Percentiles rank a stretch among this genome's conserved stretches.
phyloP scores from a whole-genome alignment of 2,113 vertebrate genomes.

The Takifugu flavidus region DNA sequence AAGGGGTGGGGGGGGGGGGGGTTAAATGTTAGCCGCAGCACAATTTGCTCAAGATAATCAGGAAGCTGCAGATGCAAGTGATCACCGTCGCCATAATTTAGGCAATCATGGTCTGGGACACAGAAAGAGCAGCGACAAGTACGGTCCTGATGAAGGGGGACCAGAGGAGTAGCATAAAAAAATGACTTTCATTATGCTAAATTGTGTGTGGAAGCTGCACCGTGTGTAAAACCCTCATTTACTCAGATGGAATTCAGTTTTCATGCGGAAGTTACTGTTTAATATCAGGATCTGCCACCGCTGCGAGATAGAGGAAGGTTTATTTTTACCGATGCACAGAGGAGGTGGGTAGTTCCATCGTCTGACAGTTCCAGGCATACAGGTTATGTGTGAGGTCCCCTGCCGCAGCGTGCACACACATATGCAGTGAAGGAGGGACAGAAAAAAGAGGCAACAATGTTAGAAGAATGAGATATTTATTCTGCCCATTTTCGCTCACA shows the following conservation, averaged over 20 bases:
- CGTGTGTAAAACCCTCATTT: too few species aligned
- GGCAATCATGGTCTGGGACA: constrained; percentile 43
- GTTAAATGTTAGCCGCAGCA: constrained; percentile 45
- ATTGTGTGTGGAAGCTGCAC: too few species aligned
- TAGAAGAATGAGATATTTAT: constrained; percentile 30
- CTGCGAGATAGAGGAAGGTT: background rate
- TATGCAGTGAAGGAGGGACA: constrained; percentile 3
- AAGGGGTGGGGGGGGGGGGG: constrained; percentile 14
- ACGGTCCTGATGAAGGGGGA: too few species aligned
- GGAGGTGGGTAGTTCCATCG: constrained; percentile 98
- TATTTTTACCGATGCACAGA: constrained; percentile 88
- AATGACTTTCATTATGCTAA: too few species aligned
- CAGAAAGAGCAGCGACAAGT: too few species aligned
- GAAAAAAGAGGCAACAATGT: constrained; percentile 32
- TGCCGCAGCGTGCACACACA: constrained; percentile 49
- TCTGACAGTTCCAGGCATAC: constrained; percentile 95
- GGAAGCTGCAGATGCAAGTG: constrained; percentile 65
- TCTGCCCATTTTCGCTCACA: constrained; percentile 33
- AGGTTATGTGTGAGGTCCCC: constrained; percentile 97
- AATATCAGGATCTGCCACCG: too few species aligned
- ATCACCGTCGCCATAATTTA: constrained; percentile 42
- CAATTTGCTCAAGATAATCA: constrained; percentile 53
- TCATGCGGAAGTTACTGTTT: too few species aligned
- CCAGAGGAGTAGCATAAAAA: too few species aligned
- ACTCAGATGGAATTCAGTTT: too few species aligned